These are phyloP conservation scores for Gopherus evgoodei DNA, from an alignment of 2,113 vertebrate species.

Conservation along the genomic window DNA sequence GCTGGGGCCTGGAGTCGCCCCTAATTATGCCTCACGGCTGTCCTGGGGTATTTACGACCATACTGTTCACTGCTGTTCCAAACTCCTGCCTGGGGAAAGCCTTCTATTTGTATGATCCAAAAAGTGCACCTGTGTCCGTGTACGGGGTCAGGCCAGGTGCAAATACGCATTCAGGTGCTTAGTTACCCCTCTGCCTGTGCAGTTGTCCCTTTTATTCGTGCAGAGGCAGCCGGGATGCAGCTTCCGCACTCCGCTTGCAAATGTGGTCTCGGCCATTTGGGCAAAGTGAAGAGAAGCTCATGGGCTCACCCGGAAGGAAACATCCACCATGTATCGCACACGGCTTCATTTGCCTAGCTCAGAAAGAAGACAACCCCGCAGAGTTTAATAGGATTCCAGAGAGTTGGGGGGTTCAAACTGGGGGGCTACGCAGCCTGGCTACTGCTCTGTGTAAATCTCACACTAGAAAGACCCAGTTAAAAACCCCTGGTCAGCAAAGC, in stretches of 20 bases:
- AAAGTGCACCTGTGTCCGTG: neutral
- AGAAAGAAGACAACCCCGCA: neutral
- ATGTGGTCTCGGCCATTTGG: neutral
- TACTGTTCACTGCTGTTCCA: neutral
- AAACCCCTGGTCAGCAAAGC: neutral
- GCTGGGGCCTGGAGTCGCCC: too few relatives aligned
- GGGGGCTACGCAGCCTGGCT: neutral
- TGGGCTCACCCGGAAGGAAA: neutral
- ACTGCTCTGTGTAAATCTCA: neutral
- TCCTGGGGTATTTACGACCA: neutral
- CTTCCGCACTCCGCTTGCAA: neutral
- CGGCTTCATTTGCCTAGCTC: neutral
- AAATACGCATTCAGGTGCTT: neutral
- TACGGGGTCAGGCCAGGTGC: neutral
- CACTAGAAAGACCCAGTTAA: neutral
- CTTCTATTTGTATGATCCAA: neutral
- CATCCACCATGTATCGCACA: neutral
- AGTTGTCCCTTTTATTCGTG: neutral
- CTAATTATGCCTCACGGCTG: fast-evolving
- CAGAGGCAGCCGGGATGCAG: neutral
- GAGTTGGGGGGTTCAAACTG: fast-evolving
- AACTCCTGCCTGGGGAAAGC: neutral
- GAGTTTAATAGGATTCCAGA: neutral
- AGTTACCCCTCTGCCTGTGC: neutral
- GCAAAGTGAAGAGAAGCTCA: neutral